These are phyloP conservation scores for Sylvia atricapilla DNA, from an alignment of 2,113 vertebrate genomes.

Conservation along the genomic window DNA sequence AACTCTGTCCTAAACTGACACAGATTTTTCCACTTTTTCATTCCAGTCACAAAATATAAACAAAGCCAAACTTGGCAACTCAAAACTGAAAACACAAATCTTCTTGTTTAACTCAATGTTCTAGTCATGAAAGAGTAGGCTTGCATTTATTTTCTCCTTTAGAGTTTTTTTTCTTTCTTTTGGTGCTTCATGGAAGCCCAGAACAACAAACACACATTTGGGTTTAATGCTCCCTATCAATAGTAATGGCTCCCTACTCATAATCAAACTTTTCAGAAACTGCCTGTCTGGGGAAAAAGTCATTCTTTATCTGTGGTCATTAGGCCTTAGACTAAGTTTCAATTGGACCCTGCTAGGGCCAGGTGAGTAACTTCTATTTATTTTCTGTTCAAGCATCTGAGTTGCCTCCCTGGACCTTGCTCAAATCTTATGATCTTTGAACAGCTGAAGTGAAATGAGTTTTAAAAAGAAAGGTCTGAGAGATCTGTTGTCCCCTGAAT, in stretches of 20 bases:
- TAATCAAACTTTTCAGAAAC: background rate
- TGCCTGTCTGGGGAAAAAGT: background rate
- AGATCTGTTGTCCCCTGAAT: background rate
- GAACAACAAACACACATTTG: background rate
- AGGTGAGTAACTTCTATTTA: background rate
- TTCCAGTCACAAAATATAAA: background rate
- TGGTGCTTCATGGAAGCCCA: background rate
- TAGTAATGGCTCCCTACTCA: background rate
- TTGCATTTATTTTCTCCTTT: background rate
- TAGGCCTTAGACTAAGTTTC: background rate
- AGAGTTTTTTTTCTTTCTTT: background rate
- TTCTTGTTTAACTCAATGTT: background rate
- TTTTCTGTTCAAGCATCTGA: background rate
- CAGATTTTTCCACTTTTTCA: background rate
- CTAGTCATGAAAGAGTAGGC: background rate
- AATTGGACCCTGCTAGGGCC: background rate
- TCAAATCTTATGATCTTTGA: background rate
- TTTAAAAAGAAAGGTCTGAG: background rate
- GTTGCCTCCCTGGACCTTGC: background rate
- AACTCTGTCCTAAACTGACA: background rate
- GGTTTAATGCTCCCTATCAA: background rate
- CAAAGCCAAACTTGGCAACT: background rate
- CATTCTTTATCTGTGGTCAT: background rate
- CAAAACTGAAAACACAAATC: background rate
- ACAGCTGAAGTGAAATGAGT: background rate